Evolutionary conservation across 2,888 invertebrate species (phyloP), one percentile per base, ranked within the genome.

Genomic region (Drosophila pullipes): DNA sequence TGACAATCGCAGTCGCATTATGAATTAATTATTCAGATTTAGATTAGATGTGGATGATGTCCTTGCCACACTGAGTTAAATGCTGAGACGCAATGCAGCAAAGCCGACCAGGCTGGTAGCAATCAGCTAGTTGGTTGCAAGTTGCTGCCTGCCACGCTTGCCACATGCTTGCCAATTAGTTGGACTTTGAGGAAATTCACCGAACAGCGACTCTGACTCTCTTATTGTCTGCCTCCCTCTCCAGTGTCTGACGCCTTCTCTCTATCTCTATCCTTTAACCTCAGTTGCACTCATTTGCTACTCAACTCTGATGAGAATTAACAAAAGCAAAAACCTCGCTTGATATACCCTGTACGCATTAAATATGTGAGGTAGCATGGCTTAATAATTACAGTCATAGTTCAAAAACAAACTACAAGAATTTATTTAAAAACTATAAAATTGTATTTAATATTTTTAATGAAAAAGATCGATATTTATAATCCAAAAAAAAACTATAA

Each of bases 281-380:
- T 37, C 47, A 54, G 41, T 25, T 65, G 70, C 75, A 77, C 74
- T 76, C 76, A 78, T 82, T 82, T 79, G 80, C 67, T 79, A 74
- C 67, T 63, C 75, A 72, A 75, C 47, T 25, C 82, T 81, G 87
- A 75, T 82, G 76, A 78, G 81, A 85, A 85, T 85, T 86, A 85
- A 84, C 76, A 74, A 84, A 85, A 76, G 76, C 73, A 74, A 80
- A 76, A 75, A 58, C 63, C 53, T 71, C 50, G 74, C 60, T 78
- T 71, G 64, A 53, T 22, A 16, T 58, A 58, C 41, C 39, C 41
- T 44, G 58, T 58, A 44, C 22, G 6, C 44, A 31, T 25, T 25
- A 2, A 16, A 2, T 6, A 6, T 57, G 13, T 58, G 11, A 13
- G 11, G 44, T 58, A 22, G 16, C 16, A 16, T 57, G 39, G 4